Evolutionary conservation across 2,113 vertebrate genomes (phyloP).

Genomic region (Polypterus senegalus): DNA sequence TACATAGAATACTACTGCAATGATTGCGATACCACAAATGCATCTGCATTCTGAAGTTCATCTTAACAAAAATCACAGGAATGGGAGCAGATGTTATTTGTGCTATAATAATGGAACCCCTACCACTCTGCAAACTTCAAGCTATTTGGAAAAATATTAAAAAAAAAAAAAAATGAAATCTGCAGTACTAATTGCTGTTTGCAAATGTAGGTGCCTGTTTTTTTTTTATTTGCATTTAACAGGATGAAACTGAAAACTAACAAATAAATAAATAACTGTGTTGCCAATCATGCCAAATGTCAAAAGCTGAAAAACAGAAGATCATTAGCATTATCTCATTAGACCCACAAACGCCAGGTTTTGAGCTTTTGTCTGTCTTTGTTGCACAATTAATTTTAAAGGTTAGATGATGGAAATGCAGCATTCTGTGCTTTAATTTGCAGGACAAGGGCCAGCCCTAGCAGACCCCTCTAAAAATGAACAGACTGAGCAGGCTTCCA

Average conservation of each 20-base stretch:
- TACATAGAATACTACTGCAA: too few species aligned
- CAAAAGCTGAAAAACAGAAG: slow-evolving; percentile 34
- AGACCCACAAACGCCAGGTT: slow-evolving; percentile 23
- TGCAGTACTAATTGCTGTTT: too few species aligned
- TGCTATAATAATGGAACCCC: too few species aligned
- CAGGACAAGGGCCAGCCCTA: slow-evolving; percentile 4
- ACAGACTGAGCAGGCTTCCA: slow-evolving; percentile 19
- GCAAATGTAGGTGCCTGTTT: too few species aligned
- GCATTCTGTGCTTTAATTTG: slow-evolving; percentile 15
- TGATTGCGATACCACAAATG: too few species aligned
- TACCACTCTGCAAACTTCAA: too few species aligned
- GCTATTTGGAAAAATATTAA: too few species aligned
- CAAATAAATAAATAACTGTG: slow-evolving; percentile 20
- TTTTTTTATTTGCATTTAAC: neutral
- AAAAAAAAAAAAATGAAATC: too few species aligned
- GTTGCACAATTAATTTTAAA: slow-evolving; percentile 27
- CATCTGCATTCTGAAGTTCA: too few species aligned
- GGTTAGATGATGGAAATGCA: slow-evolving; percentile 16
- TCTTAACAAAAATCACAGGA: too few species aligned
- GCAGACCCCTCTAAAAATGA: slow-evolving; percentile 13
- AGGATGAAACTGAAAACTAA: slow-evolving; percentile 7
- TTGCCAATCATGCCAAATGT: slow-evolving; percentile 42
- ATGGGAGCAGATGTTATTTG: too few species aligned
- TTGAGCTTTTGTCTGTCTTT: slow-evolving; percentile 19
- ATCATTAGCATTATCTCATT: slow-evolving; percentile 39